phyloP scores from a whole-genome alignment of 2,797 vertebrate species.

The Tokudaia muenninki region DNA sequence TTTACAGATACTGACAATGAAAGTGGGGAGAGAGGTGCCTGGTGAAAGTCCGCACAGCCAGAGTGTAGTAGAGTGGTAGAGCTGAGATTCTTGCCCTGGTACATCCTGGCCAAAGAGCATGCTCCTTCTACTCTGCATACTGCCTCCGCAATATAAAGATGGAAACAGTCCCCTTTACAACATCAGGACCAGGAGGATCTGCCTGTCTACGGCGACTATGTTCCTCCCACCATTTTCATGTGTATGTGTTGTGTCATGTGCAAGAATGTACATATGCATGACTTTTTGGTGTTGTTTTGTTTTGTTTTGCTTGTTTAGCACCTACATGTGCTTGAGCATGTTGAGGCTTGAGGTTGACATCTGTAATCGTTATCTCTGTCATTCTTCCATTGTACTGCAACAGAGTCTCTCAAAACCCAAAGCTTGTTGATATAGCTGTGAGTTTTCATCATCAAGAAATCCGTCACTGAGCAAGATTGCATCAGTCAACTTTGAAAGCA shows the following conservation, averaged over 20 bases:
- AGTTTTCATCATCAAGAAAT: neutral
- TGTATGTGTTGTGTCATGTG: neutral
- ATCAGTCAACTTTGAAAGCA: neutral
- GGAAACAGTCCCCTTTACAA: neutral
- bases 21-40: neutral
- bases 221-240: neutral
- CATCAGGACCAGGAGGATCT: neutral
- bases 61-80: neutral
- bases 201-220: neutral
- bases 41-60: neutral
- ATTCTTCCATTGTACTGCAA: neutral
- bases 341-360: neutral
- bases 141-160: neutral
- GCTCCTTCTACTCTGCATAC: neutral
- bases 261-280: neutral
- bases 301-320: no score
- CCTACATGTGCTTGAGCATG: neutral
- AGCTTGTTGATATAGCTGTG: neutral
- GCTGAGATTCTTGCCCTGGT: neutral
- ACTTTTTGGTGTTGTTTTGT: neutral
- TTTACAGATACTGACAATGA: neutral
- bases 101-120: neutral
- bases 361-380: neutral
- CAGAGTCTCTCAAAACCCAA: neutral
- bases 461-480: neutral